phyloP scores from a whole-genome alignment of 2,888 invertebrate genomes.

The Heterodera filipjevi region DNA sequence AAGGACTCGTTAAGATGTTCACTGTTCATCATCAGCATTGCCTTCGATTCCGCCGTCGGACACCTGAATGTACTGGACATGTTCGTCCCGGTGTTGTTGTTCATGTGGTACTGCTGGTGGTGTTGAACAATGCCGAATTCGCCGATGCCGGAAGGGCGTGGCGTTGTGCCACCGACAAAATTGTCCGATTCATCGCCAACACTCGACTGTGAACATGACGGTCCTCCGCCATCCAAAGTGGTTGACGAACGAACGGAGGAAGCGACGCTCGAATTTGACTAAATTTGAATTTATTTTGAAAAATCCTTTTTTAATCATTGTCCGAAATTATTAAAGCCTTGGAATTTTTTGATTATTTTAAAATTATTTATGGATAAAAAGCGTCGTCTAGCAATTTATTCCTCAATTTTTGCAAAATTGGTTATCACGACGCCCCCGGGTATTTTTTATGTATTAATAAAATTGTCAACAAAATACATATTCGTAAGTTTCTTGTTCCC shows the following conservation, averaged over 20 bases:
- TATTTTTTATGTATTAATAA: too few species aligned
- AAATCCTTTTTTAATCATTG: too few species aligned
- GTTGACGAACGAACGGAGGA: background rate
- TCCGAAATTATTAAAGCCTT: too few species aligned
- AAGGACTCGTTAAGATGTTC: conserved; percentile 13
- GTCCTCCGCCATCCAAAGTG: background rate
- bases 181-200: background rate
- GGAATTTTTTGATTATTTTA: too few species aligned
- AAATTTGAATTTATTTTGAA: background rate
- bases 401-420: too few species aligned
- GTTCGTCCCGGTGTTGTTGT: background rate
- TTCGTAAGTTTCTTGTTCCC: too few species aligned
- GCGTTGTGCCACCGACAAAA: background rate
- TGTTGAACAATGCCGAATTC: background rate
- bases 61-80: background rate
- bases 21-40: background rate
- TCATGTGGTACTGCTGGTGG: background rate
- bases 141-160: background rate
- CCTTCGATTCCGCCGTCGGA: background rate
- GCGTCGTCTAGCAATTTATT: too few species aligned
- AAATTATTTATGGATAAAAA: too few species aligned
- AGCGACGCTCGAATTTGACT: conserved; percentile 8
- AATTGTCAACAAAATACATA: too few species aligned
- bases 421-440: too few species aligned
- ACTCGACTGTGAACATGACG: background rate